A percentile compares a stretch with the other conserved stretches of the same genome.
These are phyloP conservation scores for Hafferia zeledoni DNA, from an alignment of 2,797 vertebrate genomes.

Conservation along the genomic window DNA sequence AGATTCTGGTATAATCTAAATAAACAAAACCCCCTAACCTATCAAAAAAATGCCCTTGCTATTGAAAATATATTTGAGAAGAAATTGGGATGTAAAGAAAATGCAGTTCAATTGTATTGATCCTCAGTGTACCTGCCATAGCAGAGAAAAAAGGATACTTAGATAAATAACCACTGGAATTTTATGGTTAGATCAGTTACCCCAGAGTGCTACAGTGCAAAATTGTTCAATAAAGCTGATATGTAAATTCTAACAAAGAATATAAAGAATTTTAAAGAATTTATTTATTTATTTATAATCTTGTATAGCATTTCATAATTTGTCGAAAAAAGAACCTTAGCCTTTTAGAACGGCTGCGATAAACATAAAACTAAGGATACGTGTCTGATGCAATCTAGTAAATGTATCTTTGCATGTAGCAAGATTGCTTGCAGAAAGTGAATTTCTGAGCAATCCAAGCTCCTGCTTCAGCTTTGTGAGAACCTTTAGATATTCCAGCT, in stretches of 20 bases:
- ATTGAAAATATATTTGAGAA: neutral
- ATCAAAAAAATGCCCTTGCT: neutral
- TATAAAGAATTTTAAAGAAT: neutral
- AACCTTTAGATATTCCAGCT: too few species aligned
- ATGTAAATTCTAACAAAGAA: neutral
- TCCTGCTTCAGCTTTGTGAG: too few species aligned
- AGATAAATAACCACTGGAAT: neutral
- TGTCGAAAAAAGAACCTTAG: neutral
- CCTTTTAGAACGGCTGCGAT: neutral
- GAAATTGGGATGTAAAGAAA: neutral
- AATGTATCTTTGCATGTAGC: neutral
- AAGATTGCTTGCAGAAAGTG: too few species aligned
- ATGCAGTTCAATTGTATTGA: neutral
- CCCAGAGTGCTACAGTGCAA: neutral
- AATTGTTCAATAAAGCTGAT: neutral
- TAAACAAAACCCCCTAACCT: neutral
- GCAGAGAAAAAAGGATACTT: neutral
- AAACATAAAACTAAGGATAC: neutral
- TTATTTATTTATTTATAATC: neutral
- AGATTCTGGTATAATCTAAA: neutral
- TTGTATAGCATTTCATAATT: neutral
- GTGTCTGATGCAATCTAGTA: neutral
- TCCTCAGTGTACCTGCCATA: accelerated
- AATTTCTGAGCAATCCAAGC: too few species aligned
- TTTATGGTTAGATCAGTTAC: neutral